Evolutionary conservation across 2,888 invertebrate genomes (phyloP), one percentile per base, ranked within the genome.

Genomic region (Lasioglossum zephyrum): DNA sequence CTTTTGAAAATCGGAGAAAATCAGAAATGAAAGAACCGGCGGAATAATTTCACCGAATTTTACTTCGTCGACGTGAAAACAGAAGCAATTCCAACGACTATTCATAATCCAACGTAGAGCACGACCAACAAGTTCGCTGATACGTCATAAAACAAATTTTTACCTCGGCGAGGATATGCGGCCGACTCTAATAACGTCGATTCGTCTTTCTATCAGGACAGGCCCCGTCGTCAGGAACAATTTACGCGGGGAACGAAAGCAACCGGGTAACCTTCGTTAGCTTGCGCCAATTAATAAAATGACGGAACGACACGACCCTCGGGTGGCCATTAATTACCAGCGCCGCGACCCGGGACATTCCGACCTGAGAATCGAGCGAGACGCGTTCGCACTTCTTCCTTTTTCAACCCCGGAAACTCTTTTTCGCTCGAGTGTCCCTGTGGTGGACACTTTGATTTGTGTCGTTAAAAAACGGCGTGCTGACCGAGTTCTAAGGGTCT

Each of bases 221-320:
- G 82, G 39, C n/a, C 39, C 16, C 39, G 39, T 47, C 44, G 11
- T 18, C 77, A 60, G 44, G 82, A 90, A 92, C 91, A 90, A 93
- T 92, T 92, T 87, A 91, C 89, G 91, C 87, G 85, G 80, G 73
- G 73, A 44, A 76, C 77, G 82, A 63, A 82, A 74, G 72, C 74
- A 39, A 72, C 77, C 60, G 63, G 66, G 60, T 86, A 89, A 89
- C 88, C 87, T 89, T 87, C 88, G 89, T 90, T 90, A 87, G 57
- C 88, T 83, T 88, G 86, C 78, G 83, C 88, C 91, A 90, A 93
- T 93, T 93, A 93, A 92, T 93, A 93, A 93, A 93, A 93, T 91
- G 92, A 90, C 91, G 91, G 91, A 92, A 90, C 88, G 39, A 31
- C 69, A 22, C 69, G 69, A 11, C 39, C 9, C 39, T 18, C 39